Base-by-base conservation (phyloP, 2,888 invertebrate species). In the Sceliomorpha sp. region DNA sequence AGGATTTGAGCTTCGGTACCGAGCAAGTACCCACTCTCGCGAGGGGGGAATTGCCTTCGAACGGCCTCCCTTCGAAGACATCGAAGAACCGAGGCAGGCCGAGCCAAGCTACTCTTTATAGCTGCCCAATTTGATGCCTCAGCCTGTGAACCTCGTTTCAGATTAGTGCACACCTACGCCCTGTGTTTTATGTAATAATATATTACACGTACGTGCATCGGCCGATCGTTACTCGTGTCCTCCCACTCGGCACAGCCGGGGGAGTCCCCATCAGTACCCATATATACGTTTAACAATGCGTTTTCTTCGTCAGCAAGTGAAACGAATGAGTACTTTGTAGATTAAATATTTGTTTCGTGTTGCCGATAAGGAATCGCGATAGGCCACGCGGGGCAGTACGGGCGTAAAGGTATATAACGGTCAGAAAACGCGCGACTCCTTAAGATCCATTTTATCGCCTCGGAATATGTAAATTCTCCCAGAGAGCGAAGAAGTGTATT, bases 81-180 rank as follows among this genome's bases (percentile, higher is more conserved):
- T 20, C 55, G 55, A 56, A 17, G 7, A 10, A 7, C 4, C 40
- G 34, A 20, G 29, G 7, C 27, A 6, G 10, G n/a, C 4, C 40
- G 34, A 20, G 29, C 6, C 40, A 34, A 29, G 50, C 44, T 37
- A 29, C 44, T 44, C 37, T 29, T 44, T 32, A 42, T 51, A 31
- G 29, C 48, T 47, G 31, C 47, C 47, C 15, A 44, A 44, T 26
- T 44, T 45, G 55, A 44, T 40, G 59, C 51, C 48, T 24, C 13
- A 36, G 48, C 48, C 48, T 36, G 48, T 26, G 48, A 24, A 48
- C 48, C 48, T 36, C 32, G 48, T 48, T 48, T 48, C 48, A 26
- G 48, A 48, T 47, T 47, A 47, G 47, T 13, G 8, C 26, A 48
- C 48, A 48, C 48, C 48, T 36, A 34, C 48, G 36, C 48, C 26